Evolutionary conservation across 2,113 vertebrate species (phyloP), one percentile per base, ranked within the genome.

Genomic region (Heloderma charlesbogerti): DNA sequence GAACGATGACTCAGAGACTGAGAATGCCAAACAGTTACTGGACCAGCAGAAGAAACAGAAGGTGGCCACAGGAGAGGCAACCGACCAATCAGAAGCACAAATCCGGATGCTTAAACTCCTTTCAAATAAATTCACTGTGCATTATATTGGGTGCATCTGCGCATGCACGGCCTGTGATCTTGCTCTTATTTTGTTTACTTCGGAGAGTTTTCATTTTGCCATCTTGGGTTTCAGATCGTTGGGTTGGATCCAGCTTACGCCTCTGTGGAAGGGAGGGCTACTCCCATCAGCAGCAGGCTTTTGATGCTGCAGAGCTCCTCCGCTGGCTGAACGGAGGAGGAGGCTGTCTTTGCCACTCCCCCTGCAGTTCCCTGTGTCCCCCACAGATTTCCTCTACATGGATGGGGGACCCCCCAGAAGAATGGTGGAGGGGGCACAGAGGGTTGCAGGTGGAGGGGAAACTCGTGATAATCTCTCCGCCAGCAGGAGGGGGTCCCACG

Each of bases 141-240:
- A n/a, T 82, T 86, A 54, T n/a, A 81, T 81, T 13, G 27, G 48
- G 8, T 54, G 48, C 45, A 69, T 86, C 48, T 86, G 69, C 20
- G n/a, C 37, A 57, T 37, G 51, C 16, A 29, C 40, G 72, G 31
- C 48, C 48, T 87, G 51, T 37, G 48, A 83, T 54, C 34, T 54
- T 81, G 34, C 12, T 81, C n/a, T 72, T 72, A 12, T 25, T 89
- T 89, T 81, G 48, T 92, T 91, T 78, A 83, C 60, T 95, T 94
- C 43, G 54, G 88, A 6, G 45, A 88, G 92, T 91, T 89, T 66
- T 51, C 43, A 87, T 77, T 45, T 93, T 57, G 89, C 29, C 90
- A 89, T 69, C 48, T 40, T 77, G 95, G 48, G 71, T 91, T 88
- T 78, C 43, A 87, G 63, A 45, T 27, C 60, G 67, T 51, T 16